Evolutionary conservation across 2,888 invertebrate genomes (phyloP).

Genomic region (Heliconius hortense): DNA sequence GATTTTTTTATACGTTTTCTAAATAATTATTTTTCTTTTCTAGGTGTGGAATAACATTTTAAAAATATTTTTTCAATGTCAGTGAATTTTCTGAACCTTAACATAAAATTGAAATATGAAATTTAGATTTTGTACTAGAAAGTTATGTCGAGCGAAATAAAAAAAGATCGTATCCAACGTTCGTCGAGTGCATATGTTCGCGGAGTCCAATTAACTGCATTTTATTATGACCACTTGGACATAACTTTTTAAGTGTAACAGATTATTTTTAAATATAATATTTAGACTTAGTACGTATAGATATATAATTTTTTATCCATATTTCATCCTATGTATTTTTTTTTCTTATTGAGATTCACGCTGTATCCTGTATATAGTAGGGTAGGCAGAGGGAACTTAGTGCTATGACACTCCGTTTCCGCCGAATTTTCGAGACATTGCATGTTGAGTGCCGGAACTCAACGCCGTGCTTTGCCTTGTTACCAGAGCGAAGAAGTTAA

Average conservation of each 20-base stretch:
- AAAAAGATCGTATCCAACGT: conserved; percentile 5
- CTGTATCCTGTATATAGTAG: not conserved
- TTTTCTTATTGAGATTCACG: conserved; percentile 5
- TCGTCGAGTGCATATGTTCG: conserved; percentile 27
- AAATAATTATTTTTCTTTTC: not conserved
- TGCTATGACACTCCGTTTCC: no score
- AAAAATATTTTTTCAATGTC: not conserved
- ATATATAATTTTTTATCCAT: no score
- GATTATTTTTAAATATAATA: not conserved
- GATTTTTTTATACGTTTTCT: not conserved
- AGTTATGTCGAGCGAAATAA: conserved; percentile 14
- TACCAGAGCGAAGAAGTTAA: no score
- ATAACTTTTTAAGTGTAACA: not conserved
- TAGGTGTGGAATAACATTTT: no score
- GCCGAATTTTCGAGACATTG: no score
- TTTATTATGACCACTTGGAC: conserved; percentile 30
- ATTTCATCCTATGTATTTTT: no score
- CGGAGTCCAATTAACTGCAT: conserved; percentile 35
- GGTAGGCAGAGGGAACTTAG: no score
- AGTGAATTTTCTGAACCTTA: not conserved
- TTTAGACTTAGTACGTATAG: not conserved
- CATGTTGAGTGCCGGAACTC: no score
- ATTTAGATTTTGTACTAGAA: not conserved
- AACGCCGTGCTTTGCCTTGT: no score
- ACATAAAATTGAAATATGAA: not conserved